Percentiles rank a stretch among this genome's conserved stretches.
Conservation (phyloP, 2,797 vertebrate genomes). For the Acridotheres tristis region DNA sequence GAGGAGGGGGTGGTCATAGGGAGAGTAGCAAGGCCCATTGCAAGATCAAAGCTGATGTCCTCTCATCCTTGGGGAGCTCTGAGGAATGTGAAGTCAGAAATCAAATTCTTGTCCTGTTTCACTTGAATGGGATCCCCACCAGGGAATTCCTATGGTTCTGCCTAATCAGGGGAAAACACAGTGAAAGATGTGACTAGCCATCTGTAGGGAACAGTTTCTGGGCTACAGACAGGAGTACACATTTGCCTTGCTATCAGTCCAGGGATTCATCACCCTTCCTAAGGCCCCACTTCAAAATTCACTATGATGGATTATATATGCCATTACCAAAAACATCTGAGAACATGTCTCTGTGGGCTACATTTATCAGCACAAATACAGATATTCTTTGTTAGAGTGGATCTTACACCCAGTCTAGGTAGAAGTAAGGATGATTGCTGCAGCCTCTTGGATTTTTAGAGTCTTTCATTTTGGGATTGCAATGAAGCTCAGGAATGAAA, state of each 20-base stretch:
- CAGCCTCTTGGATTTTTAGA: neutral
- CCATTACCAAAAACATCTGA: slow-evolving; percentile 1
- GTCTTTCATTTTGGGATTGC: neutral
- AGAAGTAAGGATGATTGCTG: neutral
- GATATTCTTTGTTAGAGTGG: neutral
- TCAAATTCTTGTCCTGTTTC: slow-evolving; percentile 4
- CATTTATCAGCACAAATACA: neutral
- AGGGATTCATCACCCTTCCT: neutral
- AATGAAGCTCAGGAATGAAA: neutral
- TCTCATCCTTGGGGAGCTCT: neutral
- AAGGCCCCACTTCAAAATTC: neutral
- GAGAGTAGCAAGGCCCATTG: neutral
- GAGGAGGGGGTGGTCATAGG: neutral
- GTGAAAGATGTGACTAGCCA: neutral
- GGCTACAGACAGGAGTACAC: neutral
- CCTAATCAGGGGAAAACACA: slow-evolving; percentile 10
- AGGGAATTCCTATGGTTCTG: neutral
- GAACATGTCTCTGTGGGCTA: neutral
- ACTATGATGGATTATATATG: slow-evolving; percentile 16
- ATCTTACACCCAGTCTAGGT: neutral
- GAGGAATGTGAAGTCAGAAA: neutral
- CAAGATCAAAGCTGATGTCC: neutral
- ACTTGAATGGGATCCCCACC: neutral
- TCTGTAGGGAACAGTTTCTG: slow-evolving; percentile 4
- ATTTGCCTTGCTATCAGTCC: neutral